Evolutionary conservation across 2,113 vertebrate species (phyloP), one percentile per base, ranked within the genome.

Genomic region (Notechis scutatus): DNA sequence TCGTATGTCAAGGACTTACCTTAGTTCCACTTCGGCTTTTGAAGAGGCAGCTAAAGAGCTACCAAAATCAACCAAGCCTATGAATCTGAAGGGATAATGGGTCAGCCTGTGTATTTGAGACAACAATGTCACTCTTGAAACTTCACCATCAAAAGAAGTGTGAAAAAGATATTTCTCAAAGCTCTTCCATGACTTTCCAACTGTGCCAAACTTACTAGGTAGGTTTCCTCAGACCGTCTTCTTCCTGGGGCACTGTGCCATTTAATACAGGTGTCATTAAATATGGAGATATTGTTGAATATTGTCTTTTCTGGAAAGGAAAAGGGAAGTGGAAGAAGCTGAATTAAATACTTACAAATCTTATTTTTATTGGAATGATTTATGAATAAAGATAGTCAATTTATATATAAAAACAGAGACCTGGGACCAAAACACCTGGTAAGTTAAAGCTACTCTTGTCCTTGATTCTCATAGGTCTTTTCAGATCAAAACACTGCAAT

Each of bases 241-340:
- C 95, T 97, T 95, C 94, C 85, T 0, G 54, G 92, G 85, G 96
- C 98, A 91, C 97, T 98, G 94, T 96, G 98, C 99, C 99, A 99
- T 52, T 93, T 97, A 92, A 99, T 89, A 96, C 99, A 99, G 10
- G 96, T 98, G 93, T 98, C 98, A 96, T 99, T 98, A 93, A 98
- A 96, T 94, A 99, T 23, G 24, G 96, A 93, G 74, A 99, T 95
- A 55, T 98, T 97, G 92, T 94, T 96, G 90, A 99, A 94, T 42
- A 95, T n/a, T 93, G 97, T 96, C 88, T 97, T 96, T 54, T 94
- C 98, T 98, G 94, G 15, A 69, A 59, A 45, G 29, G 52, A 61
- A 42, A 55, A 21, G 2, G 47, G 29, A 90, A 50, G 18, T 3
- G 11, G 4, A 94, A 56, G 26, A 64, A 69, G 20, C 12, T 47